Evolutionary conservation across 64 coral and sea anemone genomes (phyloP), one percentile per base, ranked within the genome.

Genomic region (Porites australiensis): DNA sequence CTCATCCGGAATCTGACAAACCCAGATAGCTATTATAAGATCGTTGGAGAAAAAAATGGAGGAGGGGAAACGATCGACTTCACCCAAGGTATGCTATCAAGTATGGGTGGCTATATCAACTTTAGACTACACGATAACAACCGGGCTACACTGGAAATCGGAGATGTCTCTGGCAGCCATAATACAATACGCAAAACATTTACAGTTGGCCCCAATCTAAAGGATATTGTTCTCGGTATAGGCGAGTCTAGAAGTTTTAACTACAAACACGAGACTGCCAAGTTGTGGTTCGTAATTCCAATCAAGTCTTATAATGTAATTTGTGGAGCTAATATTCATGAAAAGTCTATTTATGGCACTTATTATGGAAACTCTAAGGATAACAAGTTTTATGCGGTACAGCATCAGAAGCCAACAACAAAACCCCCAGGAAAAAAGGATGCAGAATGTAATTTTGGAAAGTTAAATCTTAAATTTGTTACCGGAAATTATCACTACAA

Each of bases 311-410:
- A 78, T 63, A 44, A 49, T 9, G 58, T 90, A 13, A 79, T 90
- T 21, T 90, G 73, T 79, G 58, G 75, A 15, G 88, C 58, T 0
- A 79, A 78, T 4, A 43, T n/a, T 13, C 37, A 90, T 12, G 48
- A 52, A 11, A 61, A 77, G 19, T 79, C 73, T 18, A 6, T 67
- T 50, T 79, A 90, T 21, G 88, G 88, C 5, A 64, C 88, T 4
- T 90, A 90, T 50, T 79, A 90, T 52, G 88, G 88, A 51, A 90
- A 90, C 62, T 90, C 88, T 3, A 79, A 90, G 13, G 52, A 59
- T 13, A 90, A 90, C 74, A 67, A 9, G 23, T 90, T 90, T 21
- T 78, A 63, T 14, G 75, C 88, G 6, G 88, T 79, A 59, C 88
- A 90, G 27, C 79, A 90, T 6, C 88, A 44, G 6, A 63, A 65